A percentile compares a stretch with the other conserved stretches of the same genome.
Evolutionary conservation across 2,797 vertebrate genomes (phyloP).

Genomic region (Platyrinchus mystaceus): DNA sequence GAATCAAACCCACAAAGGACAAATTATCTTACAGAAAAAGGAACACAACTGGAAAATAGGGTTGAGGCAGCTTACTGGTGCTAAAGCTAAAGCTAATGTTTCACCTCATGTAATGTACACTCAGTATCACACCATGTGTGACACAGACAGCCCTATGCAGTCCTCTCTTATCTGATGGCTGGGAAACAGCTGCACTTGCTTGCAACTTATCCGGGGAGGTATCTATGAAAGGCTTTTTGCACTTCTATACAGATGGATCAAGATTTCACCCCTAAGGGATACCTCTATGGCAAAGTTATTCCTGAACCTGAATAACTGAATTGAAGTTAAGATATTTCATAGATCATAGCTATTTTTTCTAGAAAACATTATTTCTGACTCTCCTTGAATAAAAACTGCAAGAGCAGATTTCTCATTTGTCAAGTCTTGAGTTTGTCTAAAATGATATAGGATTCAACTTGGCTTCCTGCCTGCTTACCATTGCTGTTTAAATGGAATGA

Average conservation of each 20-base stretch:
- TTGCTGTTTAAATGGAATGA: neutral
- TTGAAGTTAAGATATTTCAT: neutral
- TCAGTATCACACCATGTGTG: fast-evolving
- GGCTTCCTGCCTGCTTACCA: neutral
- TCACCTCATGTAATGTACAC: neutral
- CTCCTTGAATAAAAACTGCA: neutral
- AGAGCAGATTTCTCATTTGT: neutral
- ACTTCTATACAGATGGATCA: neutral
- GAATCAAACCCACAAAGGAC: neutral
- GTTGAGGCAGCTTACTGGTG: neutral
- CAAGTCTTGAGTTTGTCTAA: neutral
- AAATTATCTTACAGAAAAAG: neutral
- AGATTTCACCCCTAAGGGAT: neutral
- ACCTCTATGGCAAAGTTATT: neutral
- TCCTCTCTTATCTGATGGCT: neutral
- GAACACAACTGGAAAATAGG: neutral
- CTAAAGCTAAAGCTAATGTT: neutral
- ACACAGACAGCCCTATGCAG: fast-evolving
- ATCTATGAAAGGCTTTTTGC: neutral
- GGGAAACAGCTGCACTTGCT: neutral
- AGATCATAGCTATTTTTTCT: neutral
- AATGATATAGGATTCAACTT: neutral
- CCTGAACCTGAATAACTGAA: neutral
- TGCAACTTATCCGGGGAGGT: neutral
- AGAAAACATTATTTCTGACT: neutral